Evolutionary conservation across 2,113 vertebrate species (phyloP).

Genomic region (Microtus pennsylvanicus): DNA sequence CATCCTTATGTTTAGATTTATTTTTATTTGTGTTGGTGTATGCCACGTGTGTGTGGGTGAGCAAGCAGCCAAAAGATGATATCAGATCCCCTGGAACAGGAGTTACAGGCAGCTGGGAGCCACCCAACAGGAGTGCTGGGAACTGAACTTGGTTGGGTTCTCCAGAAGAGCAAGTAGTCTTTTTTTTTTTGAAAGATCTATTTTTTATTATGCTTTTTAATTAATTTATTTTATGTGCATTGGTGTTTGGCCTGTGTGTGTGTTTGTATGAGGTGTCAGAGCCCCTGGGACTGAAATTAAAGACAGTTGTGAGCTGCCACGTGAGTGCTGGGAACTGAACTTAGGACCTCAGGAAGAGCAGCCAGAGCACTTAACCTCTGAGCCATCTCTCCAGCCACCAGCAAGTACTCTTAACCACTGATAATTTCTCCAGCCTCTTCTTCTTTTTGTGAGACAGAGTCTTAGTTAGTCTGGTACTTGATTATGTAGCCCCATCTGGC

Average conservation of each 20-base stretch:
- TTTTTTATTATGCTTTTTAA: no score
- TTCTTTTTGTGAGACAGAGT: background rate
- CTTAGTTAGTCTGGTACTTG: background rate
- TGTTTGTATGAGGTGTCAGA: no score
- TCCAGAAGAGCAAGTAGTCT: background rate
- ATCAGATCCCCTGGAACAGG: background rate
- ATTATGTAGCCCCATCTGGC: background rate
- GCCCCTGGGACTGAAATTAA: no score
- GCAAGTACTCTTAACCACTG: background rate
- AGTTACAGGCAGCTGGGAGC: background rate
- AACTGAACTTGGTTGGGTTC: background rate
- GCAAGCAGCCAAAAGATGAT: background rate
- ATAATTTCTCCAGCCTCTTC: background rate
- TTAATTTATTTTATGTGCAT: no score
- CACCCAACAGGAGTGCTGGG: background rate
- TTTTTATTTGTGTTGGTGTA: background rate
- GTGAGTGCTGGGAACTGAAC: no score
- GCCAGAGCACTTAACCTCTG: no score
- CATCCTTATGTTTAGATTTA: background rate
- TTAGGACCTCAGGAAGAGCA: no score
- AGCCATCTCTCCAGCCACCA: no score
- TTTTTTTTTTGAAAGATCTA: no score
- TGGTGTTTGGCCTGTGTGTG: no score
- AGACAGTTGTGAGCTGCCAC: no score
- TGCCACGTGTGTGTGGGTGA: background rate